Evolutionary conservation across 2,888 invertebrate genomes (phyloP).

Genomic region (Parochlus steinenii): DNA sequence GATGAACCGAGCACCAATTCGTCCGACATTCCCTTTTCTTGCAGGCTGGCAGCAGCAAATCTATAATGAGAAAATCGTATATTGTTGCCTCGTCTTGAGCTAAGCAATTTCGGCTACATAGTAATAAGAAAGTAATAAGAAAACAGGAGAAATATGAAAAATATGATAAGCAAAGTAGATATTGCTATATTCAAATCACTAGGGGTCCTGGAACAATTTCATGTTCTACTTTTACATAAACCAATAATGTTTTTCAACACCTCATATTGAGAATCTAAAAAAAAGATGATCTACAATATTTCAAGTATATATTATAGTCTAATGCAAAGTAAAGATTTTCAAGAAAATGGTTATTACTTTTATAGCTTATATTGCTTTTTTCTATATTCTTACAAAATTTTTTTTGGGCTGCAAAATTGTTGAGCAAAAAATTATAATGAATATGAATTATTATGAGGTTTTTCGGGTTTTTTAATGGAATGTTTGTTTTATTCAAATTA

Average conservation of each 20-base stretch:
- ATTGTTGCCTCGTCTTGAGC: background rate
- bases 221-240: too few species aligned
- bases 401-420: background rate
- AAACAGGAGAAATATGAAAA: constrained; percentile 1
- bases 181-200: too few species aligned
- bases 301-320: too few species aligned
- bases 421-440: background rate
- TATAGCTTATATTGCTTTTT: constrained; percentile 5
- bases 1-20: constrained; percentile 17
- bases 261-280: background rate
- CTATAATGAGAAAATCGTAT: constrained; percentile 1
- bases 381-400: background rate
- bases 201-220: too few species aligned
- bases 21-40: constrained; percentile 15
- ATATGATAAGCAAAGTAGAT: constrained; percentile 7
- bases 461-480: background rate
- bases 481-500: background rate
- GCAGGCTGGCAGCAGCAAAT: too few species aligned
- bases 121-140: too few species aligned
- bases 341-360: constrained; percentile 6
- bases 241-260: too few species aligned
- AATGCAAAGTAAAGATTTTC: constrained; percentile 4
- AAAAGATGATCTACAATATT: too few species aligned
- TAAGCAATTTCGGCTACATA: constrained; percentile 2
- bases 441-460: too few species aligned